A percentile compares a stretch with the other conserved stretches of the same genome.
Evolutionary conservation across 2,888 invertebrate genomes (phyloP).

Genomic region (Cynaeus angustus): DNA sequence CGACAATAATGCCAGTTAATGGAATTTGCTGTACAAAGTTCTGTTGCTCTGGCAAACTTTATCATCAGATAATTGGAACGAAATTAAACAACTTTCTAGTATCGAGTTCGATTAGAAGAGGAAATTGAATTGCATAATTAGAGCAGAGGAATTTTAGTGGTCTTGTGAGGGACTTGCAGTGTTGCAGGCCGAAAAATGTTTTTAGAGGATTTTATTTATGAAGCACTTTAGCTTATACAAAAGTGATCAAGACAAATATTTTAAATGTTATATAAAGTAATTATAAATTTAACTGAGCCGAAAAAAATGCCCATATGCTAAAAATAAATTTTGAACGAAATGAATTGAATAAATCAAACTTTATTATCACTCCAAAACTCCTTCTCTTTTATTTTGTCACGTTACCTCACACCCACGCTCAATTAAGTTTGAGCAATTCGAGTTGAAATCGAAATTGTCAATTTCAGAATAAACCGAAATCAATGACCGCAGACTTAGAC

Average conservation of each 20-base stretch:
- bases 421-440: background rate
- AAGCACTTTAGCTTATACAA: too few species aligned
- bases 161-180: too few species aligned
- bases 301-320: too few species aligned
- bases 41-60: slow-evolving; percentile 23
- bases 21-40: slow-evolving; percentile 35
- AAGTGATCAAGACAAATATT: too few species aligned
- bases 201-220: too few species aligned
- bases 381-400: background rate
- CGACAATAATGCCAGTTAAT: slow-evolving; percentile 36
- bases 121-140: slow-evolving; percentile 42
- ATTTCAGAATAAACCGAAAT: background rate
- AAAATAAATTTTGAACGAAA: too few species aligned
- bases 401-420: background rate
- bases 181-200: too few species aligned
- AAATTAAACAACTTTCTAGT: slow-evolving; percentile 43
- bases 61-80: slow-evolving; percentile 42
- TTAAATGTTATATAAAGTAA: too few species aligned
- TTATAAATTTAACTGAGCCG: too few species aligned
- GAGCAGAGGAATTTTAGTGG: background rate
- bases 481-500: background rate
- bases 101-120: slow-evolving; percentile 40
- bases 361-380: background rate
- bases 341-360: background rate
- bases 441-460: background rate